Percentiles rank a stretch among this genome's conserved stretches.
Conservation (phyloP, 1,140 invertebrate species). For the Berghia stephanieae region DNA sequence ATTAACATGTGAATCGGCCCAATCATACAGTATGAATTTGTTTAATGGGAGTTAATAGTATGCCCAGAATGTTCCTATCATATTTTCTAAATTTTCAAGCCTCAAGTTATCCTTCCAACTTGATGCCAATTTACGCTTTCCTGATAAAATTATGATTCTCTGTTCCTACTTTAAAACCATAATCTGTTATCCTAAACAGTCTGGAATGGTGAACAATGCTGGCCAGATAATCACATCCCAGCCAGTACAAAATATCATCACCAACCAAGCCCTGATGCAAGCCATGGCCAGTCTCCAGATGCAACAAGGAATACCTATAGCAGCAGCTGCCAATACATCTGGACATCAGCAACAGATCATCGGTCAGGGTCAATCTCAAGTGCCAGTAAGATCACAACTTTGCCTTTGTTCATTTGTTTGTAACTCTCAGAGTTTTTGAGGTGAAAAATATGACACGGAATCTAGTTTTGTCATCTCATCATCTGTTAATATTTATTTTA, state of each 20-base stretch:
- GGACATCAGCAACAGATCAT: slow-evolving; percentile 31
- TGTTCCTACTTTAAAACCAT: no score
- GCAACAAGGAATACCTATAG: slow-evolving; percentile 30
- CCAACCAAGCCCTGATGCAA: slow-evolving; percentile 60
- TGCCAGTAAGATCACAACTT: slow-evolving; percentile 30
- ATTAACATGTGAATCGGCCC: no score
- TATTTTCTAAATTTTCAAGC: background rate
- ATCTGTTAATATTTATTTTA: no score
- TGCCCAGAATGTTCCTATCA: background rate
- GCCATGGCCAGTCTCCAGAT: slow-evolving; percentile 51
- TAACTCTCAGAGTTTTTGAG: background rate
- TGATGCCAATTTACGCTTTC: no score
- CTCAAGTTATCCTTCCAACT: no score
- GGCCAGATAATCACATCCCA: slow-evolving; percentile 59
- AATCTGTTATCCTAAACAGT: no score
- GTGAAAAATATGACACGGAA: no score
- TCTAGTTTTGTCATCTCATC: no score
- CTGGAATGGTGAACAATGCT: slow-evolving; percentile 53
- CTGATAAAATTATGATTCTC: no score
- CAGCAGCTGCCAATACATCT: slow-evolving; percentile 2
- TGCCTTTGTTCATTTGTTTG: background rate
- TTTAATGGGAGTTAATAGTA: background rate
- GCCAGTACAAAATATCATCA: slow-evolving; percentile 58
- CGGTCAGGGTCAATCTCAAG: slow-evolving; percentile 11
- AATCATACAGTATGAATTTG: no score